phyloP scores from a whole-genome alignment of 2,888 invertebrate genomes.

The Brachycybe producta region DNA sequence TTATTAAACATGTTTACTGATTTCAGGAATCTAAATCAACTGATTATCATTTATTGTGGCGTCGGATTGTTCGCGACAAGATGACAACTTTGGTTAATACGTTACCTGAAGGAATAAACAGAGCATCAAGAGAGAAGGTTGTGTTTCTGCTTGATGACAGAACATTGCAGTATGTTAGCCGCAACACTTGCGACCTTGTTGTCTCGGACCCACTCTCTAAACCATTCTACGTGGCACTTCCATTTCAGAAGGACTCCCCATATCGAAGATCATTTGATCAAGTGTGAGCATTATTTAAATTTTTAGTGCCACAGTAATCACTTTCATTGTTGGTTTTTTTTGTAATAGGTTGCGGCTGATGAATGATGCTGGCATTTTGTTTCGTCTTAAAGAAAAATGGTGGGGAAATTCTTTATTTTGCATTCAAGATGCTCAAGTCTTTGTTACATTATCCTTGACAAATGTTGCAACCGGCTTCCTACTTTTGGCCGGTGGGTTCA shows the following conservation, averaged over 20 bases:
- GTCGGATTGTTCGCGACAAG: not conserved
- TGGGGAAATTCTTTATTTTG: constrained; percentile 2
- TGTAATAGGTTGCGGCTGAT: not conserved
- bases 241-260: constrained; percentile 3
- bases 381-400: constrained; percentile 6
- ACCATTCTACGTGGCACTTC: not conserved
- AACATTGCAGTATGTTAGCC: constrained; percentile 1
- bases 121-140: not conserved
- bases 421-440: not conserved
- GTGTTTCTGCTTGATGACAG: constrained; percentile 5
- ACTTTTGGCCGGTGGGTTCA: not conserved
- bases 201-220: constrained; percentile 4
- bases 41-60: not conserved
- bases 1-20: too few species aligned
- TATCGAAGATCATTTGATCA: not conserved
- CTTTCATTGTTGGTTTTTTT: not conserved
- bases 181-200: constrained; percentile 8
- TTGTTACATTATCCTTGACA: constrained; percentile 5
- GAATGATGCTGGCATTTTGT: constrained; percentile 3
- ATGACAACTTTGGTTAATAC: not conserved
- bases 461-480: constrained; percentile 11
- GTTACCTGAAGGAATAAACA: not conserved
- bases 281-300: constrained; percentile 1
- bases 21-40: not conserved
- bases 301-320: not conserved